Percentiles rank a stretch among this genome's conserved stretches.
phyloP scores from a whole-genome alignment of 2,797 vertebrate genomes.

The Bryconaethiops microstoma region DNA sequence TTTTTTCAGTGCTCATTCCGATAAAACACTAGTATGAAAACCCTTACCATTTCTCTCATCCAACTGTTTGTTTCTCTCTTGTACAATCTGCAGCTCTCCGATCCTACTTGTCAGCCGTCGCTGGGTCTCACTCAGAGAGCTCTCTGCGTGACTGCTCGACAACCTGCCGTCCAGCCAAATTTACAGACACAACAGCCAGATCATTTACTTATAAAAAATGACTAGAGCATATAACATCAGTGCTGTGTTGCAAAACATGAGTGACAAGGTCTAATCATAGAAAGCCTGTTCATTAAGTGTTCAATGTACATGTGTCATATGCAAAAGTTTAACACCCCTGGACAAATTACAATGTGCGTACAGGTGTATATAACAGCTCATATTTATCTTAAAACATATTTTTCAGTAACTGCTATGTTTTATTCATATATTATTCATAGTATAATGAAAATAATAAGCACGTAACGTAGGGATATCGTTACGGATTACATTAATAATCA shows the following conservation, averaged over 20 bases:
- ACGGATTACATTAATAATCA: neutral
- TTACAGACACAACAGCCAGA: neutral
- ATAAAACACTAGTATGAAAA: neutral
- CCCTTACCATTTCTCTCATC: conserved; percentile 78
- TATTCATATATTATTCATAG: too few species aligned
- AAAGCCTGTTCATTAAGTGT: too few species aligned
- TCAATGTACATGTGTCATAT: too few species aligned
- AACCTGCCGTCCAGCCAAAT: conserved; percentile 63
- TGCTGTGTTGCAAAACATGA: neutral
- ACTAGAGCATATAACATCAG: neutral
- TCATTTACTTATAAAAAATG: neutral
- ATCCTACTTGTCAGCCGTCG: conserved; percentile 76
- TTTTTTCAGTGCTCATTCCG: too few species aligned
- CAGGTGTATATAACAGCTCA: too few species aligned
- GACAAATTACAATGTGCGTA: too few species aligned
- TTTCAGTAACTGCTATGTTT: neutral
- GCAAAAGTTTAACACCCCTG: too few species aligned
- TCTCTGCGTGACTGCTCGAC: conserved; percentile 76
- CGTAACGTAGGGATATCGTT: neutral
- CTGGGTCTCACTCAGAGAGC: conserved; percentile 74
- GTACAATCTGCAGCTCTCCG: conserved; percentile 75
- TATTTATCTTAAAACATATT: too few species aligned
- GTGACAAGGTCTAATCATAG: neutral
- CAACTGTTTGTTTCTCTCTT: conserved; percentile 78
- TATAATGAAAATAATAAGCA: too few species aligned